phyloP scores from a whole-genome alignment of 2,113 vertebrate genomes.

The Pardalotus punctatus region DNA sequence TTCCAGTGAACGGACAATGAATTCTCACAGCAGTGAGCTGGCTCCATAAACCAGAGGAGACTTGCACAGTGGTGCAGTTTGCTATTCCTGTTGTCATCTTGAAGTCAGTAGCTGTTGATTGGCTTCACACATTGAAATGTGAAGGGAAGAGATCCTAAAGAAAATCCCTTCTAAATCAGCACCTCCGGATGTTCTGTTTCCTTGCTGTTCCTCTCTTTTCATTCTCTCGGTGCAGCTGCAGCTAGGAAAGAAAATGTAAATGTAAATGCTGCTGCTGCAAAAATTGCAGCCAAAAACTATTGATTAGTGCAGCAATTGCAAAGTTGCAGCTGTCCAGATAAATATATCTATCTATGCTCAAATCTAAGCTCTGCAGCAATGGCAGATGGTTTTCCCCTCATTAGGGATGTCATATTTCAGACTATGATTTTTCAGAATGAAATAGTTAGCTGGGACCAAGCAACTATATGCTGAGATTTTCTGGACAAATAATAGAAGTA shows the following conservation, averaged over 20 bases:
- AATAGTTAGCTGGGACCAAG: background rate
- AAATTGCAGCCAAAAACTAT: constrained; percentile 40
- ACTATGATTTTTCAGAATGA: background rate
- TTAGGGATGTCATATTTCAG: constrained; percentile 7
- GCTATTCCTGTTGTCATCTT: background rate
- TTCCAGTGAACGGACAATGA: background rate
- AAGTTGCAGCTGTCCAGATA: constrained; percentile 48
- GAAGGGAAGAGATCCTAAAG: background rate
- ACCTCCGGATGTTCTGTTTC: background rate
- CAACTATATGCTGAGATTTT: background rate
- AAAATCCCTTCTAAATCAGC: background rate
- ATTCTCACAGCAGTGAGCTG: background rate
- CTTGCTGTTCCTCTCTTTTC: background rate
- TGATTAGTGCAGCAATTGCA: constrained; percentile 52
- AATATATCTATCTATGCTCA: background rate
- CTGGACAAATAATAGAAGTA: background rate
- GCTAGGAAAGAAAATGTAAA: background rate
- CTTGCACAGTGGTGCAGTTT: background rate
- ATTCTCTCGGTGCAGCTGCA: constrained; percentile 5
- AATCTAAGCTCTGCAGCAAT: background rate
- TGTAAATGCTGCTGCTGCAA: constrained; percentile 42
- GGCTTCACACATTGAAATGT: background rate
- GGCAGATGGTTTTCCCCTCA: constrained; percentile 35
- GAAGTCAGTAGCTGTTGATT: background rate
- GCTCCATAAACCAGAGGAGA: background rate